Base-by-base conservation (phyloP, 2,797 vertebrate species). In the Chloroceryle amazona region DNA sequence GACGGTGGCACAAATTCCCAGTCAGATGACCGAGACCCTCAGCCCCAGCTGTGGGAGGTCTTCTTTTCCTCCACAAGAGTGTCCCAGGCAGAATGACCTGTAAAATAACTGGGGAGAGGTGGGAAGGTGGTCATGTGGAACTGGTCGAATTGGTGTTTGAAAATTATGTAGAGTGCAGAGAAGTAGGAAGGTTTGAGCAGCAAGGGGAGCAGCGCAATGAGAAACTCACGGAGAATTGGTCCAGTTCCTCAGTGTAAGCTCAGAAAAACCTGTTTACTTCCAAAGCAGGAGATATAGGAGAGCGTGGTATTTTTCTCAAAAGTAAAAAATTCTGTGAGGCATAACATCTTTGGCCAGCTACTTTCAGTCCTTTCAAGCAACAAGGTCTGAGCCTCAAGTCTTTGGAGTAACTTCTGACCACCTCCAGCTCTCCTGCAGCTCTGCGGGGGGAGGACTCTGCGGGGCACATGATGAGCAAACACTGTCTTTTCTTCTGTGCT, bases 381-480 rank as follows among this genome's bases (percentile, higher is more conserved):
- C 25, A 20, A 86, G 35, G 13, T 44, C 44, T 44, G 44, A 44
- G 20, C 6, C 22, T 62, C 39, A 10, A 26, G 39, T 46, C 39
- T 23, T 26, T 4, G 4, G 10, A 74, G 73, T 10, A 51, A 66
- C 51, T 62, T 54, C 51, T 11, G 10, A 86, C 61, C 51, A 42
- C 20, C 14, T 25, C 11, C 39, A 60, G 5, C 9, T 23, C 9
- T 23, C 11, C 23, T 52, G 11, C 25, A 80, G 58, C 28, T 57
- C 46, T 47, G 21, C 11, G 22, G 22, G 21, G 46, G 11, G 4
- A 65, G 41, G 25, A 31, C 21, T 21, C 46, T 0, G 0, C 4
- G 14, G 21, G 33, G 8, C 10, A 28, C 8, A 28, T 2, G 5
- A 55, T 44, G 31, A 67, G 33, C 15, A 37, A 29, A 62, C 19